Base-by-base conservation (phyloP, 2,113 vertebrate species). In the Datnioides undecimradiatus region DNA sequence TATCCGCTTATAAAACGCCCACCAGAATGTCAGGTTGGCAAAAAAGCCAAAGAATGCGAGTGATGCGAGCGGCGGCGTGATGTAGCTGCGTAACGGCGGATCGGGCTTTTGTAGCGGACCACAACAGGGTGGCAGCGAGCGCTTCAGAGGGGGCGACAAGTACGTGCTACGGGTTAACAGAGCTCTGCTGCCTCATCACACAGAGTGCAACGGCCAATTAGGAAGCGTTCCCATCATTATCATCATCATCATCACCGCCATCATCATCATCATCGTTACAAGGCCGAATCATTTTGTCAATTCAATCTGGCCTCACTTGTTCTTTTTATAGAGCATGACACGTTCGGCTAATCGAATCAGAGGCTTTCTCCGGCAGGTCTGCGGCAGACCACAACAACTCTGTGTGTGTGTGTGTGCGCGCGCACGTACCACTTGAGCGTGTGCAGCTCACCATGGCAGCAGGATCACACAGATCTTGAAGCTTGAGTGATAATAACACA, bases 281-380 rank as follows among this genome's bases (percentile, higher is more conserved):
- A 19, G 83, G 76, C 78, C 29, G 71, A 82, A 88, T 90, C 60
- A 52, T 74, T 78, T 68, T 6, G 79, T 75, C 90, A 91, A 94
- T 93, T 92, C 57, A 67, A 93, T 93, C 83, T 62, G 45, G 70
- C 81, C 83, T 84, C 77, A 57, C 70, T 78, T 12, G 36, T 74
- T 82, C 91, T 93, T 92, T 90, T 91, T 93, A 91, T 93, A 92
- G 91, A 85, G 16, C 84, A 71, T 45, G 84, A 91, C 83, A 88
- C 31, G 40, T 49, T 16, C 25, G 19, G 40, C 67, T 64, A 88
- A 93, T 84, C 77, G 2, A 73, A 92, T 91, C 58, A 77, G 8
- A 43, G 58, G 17, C 17, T 64, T 58, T 72, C 36, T 23, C 40
- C 62, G 59, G 14, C 40, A 1, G 65, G 48, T 43, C 72, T 19